Percentiles rank a stretch among this genome's conserved stretches.
These are phyloP conservation scores for Halichoeres trimaculatus DNA, from an alignment of 2,113 vertebrate species.

Conservation along the genomic window DNA sequence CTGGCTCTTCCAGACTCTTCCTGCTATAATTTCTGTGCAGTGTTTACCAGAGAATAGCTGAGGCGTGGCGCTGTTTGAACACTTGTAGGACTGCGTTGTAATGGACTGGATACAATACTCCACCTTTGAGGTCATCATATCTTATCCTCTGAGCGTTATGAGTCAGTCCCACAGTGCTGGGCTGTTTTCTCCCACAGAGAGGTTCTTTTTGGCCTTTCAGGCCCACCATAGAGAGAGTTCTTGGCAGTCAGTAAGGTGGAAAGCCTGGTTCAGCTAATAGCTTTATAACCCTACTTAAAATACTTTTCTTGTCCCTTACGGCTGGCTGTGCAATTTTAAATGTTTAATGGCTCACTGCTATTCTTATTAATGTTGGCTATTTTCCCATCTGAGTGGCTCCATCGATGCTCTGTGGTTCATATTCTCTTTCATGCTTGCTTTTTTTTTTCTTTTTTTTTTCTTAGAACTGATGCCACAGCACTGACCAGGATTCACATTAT, in stretches of 20 bases:
- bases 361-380: constrained; percentile 64
- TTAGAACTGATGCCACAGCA: neutral
- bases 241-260: constrained; percentile 25
- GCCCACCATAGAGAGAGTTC: constrained; percentile 1
- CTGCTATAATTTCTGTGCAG: neutral
- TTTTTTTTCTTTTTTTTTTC: neutral
- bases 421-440: constrained; percentile 10
- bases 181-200: constrained; percentile 14
- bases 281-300: constrained; percentile 53
- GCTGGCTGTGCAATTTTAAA: constrained; percentile 56
- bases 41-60: neutral
- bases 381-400: constrained; percentile 45
- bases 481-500: constrained; percentile 13
- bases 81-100: neutral
- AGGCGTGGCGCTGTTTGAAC: neutral
- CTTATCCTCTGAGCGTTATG: neutral
- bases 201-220: neutral
- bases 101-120: neutral
- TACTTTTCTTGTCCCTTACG: constrained; percentile 37
- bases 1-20: neutral
- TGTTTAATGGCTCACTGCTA: constrained; percentile 52
- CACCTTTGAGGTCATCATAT: neutral
- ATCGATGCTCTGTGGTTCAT: constrained; percentile 24
- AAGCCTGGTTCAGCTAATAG: constrained; percentile 50
- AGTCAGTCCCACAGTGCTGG: neutral